Percentiles rank a stretch among this genome's conserved stretches.
These are phyloP conservation scores for Gnathonemus longibarbis DNA, from an alignment of 2,113 vertebrate species.

Conservation along the genomic window DNA sequence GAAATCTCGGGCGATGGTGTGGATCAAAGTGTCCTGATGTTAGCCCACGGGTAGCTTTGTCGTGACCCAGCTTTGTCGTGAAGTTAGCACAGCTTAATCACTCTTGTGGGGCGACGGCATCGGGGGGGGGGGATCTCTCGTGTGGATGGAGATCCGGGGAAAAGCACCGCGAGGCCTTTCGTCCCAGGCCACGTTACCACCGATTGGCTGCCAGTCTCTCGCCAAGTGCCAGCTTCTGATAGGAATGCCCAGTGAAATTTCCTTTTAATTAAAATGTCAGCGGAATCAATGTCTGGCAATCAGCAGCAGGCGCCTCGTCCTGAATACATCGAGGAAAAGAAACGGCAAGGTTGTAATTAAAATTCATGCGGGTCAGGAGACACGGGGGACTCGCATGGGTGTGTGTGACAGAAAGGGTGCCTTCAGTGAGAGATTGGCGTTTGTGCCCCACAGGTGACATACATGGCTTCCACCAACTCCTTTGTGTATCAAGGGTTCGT, in stretches of 20 bases:
- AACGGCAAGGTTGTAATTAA: conserved; percentile 47
- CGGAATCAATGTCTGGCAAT: conserved; percentile 67
- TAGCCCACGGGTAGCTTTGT: background rate
- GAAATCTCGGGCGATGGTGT: background rate
- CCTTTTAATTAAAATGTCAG: conserved; percentile 71
- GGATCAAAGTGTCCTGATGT: background rate
- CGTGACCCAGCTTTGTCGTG: background rate
- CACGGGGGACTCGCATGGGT: conserved; percentile 14
- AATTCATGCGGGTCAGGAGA: conserved; percentile 41
- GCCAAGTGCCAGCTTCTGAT: background rate
- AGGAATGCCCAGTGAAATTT: conserved; percentile 52
- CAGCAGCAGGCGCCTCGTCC: conserved; percentile 50
- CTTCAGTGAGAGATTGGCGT: conserved; percentile 29
- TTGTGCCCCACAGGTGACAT: conserved; percentile 73
- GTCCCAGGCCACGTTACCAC: background rate
- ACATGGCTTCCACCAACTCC: conserved; percentile 80
- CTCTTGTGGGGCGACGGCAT: background rate
- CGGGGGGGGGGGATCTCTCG: background rate
- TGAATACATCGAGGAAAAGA: conserved; percentile 33
- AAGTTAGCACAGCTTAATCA: background rate
- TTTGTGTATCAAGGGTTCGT: conserved; percentile 97
- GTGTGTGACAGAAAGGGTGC: conserved; percentile 8
- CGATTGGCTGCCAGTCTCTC: background rate
- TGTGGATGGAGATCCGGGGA: background rate
- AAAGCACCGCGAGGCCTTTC: conserved; percentile 4